These are phyloP conservation scores for Atethmia centrago DNA, from an alignment of 2,888 invertebrate genomes.

Conservation along the genomic window DNA sequence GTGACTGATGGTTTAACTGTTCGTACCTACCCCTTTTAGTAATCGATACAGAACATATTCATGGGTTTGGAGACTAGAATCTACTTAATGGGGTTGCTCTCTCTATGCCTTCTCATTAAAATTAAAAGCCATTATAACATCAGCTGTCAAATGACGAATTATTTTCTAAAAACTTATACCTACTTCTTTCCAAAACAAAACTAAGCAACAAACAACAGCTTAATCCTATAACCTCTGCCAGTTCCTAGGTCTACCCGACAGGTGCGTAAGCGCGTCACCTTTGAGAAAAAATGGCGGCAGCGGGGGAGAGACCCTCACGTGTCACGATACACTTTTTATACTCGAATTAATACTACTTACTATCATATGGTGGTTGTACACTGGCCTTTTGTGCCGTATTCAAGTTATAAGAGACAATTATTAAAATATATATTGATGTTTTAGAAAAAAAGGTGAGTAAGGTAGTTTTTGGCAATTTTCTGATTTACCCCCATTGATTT, in stretches of 20 bases:
- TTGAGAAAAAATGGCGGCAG: slow-evolving; percentile 84
- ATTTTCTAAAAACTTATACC: too few species aligned
- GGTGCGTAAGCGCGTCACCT: slow-evolving; percentile 85
- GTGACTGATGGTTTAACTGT: too few species aligned
- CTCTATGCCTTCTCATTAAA: too few species aligned
- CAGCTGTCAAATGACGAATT: too few species aligned
- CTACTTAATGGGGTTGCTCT: too few species aligned
- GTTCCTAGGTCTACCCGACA: slow-evolving; percentile 76
- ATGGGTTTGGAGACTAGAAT: too few species aligned
- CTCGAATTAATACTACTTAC: slow-evolving; percentile 62
- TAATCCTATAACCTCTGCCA: background rate
- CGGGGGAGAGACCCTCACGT: slow-evolving; percentile 76
- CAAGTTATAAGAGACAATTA: background rate
- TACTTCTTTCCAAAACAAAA: background rate
- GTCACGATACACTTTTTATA: slow-evolving; percentile 71
- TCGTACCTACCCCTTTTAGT: too few species aligned
- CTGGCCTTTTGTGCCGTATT: slow-evolving; percentile 13
- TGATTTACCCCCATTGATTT: background rate
- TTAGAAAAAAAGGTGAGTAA: background rate
- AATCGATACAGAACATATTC: too few species aligned
- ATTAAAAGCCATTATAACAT: too few species aligned
- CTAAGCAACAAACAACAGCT: background rate
- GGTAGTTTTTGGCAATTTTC: background rate
- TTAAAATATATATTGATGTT: background rate
- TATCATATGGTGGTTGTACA: slow-evolving; percentile 43